Evolutionary conservation across 2,113 vertebrate species (phyloP).

Genomic region (Cyprinodon tularosa): DNA sequence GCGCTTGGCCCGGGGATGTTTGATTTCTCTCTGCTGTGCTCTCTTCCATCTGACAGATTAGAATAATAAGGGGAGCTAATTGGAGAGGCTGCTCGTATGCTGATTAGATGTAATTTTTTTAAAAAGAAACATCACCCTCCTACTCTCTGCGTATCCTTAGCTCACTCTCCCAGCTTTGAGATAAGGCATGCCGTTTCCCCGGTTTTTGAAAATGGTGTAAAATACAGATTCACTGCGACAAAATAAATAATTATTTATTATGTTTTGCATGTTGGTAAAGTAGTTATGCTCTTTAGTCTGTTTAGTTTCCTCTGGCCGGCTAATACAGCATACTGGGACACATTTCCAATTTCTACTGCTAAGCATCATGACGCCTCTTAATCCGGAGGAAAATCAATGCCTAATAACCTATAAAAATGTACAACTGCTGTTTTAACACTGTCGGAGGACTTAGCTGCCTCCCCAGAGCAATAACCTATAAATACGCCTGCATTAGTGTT

Average conservation of each 20-base stretch:
- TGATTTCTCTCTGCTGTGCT: conserved; percentile 72
- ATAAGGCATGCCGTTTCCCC: not conserved
- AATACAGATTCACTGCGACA: conserved; percentile 20
- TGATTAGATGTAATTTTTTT: conserved; percentile 62
- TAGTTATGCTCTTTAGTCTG: not conserved
- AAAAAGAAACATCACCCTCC: conserved; percentile 32
- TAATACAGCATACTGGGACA: conserved; percentile 44
- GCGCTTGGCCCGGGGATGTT: conserved; percentile 71
- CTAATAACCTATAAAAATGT: conserved; percentile 70
- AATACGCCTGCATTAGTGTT: conserved; percentile 58
- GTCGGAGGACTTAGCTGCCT: conserved; percentile 24
- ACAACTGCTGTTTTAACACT: conserved; percentile 57
- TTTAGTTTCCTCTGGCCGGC: conserved; percentile 24
- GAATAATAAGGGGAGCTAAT: conserved; percentile 77
- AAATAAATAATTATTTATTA: not conserved
- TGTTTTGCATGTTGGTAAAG: not conserved
- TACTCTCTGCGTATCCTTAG: conserved; percentile 4
- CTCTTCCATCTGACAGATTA: conserved; percentile 74
- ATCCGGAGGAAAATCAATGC: conserved; percentile 63
- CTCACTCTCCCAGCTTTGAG: not conserved
- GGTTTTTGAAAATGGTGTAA: not conserved
- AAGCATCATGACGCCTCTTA: conserved; percentile 61
- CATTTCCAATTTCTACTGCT: conserved; percentile 63
- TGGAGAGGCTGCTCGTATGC: conserved; percentile 69
- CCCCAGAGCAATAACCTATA: conserved; percentile 43